These are phyloP conservation scores for Pelodytes ibericus DNA, from an alignment of 2,797 vertebrate species.

Conservation along the genomic window DNA sequence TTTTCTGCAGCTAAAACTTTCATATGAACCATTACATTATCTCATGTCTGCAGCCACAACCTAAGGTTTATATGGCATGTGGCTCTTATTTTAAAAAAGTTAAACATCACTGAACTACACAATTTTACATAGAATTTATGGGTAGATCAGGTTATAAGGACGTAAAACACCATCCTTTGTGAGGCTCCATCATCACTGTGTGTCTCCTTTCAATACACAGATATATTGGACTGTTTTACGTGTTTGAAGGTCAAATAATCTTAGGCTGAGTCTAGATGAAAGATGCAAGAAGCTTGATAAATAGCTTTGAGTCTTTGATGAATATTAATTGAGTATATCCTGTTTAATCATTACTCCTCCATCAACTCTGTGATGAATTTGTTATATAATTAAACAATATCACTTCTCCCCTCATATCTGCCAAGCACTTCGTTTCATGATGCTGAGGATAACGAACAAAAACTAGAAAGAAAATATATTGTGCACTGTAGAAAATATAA, in stretches of 20 bases:
- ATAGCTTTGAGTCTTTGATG: constrained; percentile 24
- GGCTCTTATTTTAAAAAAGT: too few species aligned
- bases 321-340: constrained; percentile 39
- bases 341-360: constrained; percentile 25
- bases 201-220: constrained; percentile 1
- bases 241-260: constrained; percentile 42
- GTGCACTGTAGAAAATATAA: not conserved
- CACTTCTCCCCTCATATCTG: not conserved
- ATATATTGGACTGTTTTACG: constrained; percentile 15
- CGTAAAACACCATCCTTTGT: too few species aligned
- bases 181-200: too few species aligned
- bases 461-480: not conserved
- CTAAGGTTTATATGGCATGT: too few species aligned
- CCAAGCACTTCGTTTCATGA: not conserved
- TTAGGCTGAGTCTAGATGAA: constrained; percentile 26
- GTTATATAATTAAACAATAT: constrained; percentile 20
- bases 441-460: not conserved
- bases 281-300: constrained; percentile 43
- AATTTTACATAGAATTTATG: too few species aligned
- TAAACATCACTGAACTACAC: too few species aligned
- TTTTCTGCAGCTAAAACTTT: too few species aligned
- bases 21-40: too few species aligned
- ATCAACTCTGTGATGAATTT: constrained; percentile 29
- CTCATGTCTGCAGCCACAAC: too few species aligned
- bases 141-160: too few species aligned